Evolutionary conservation across 2,888 invertebrate species (phyloP).

Genomic region (Epistrophe eligans): DNA sequence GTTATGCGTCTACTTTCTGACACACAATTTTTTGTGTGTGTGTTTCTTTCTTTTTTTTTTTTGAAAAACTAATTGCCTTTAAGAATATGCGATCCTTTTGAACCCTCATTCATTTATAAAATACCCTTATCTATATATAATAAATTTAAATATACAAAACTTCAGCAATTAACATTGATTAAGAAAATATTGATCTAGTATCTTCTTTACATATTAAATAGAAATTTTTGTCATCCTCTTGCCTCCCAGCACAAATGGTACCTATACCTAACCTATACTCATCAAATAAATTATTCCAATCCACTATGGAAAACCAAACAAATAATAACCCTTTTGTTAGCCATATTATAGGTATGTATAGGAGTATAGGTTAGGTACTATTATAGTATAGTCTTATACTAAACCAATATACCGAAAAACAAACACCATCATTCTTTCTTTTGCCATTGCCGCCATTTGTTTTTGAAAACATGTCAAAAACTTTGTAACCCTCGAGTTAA

Average conservation of each 20-base stretch:
- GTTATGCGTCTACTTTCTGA: no score
- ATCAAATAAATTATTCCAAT: slow-evolving; percentile 41
- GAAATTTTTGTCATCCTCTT: not conserved
- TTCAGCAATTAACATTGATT: slow-evolving; percentile 15
- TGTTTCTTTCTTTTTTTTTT: no score
- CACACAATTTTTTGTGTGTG: no score
- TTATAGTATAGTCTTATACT: not conserved
- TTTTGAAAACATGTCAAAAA: slow-evolving; percentile 61
- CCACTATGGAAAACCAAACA: slow-evolving; percentile 5
- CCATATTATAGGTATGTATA: not conserved
- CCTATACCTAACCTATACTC: not conserved
- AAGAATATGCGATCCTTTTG: not conserved
- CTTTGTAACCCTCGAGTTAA: slow-evolving; percentile 58
- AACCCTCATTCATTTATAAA: not conserved
- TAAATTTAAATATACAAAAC: slow-evolving; percentile 3
- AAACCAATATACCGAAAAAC: slow-evolving; percentile 7
- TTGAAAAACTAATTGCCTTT: not conserved
- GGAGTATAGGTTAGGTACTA: no score
- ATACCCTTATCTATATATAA: not conserved
- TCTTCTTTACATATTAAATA: slow-evolving; percentile 12
- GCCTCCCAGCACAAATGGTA: not conserved
- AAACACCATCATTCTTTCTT: not conserved
- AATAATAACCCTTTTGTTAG: slow-evolving; percentile 19
- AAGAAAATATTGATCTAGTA: slow-evolving; percentile 28
- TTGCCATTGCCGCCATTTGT: not conserved